A percentile compares a stretch with the other conserved stretches of the same genome.
Conservation (phyloP, 2,797 vertebrate genomes). For the Podarcis lilfordi region DNA sequence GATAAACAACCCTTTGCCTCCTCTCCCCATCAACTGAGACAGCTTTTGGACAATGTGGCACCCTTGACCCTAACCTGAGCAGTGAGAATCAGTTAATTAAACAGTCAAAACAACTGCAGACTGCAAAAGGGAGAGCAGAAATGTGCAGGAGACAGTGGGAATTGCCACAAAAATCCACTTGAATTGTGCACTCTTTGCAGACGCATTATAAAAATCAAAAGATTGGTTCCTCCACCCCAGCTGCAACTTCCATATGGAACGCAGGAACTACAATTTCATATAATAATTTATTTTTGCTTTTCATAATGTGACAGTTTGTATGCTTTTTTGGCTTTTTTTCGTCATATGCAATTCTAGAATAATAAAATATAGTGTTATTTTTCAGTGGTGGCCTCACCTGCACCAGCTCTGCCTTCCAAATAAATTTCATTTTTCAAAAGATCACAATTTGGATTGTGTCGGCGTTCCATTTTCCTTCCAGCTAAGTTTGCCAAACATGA, state of each 20-base stretch:
- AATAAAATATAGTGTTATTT: slow-evolving; percentile 64
- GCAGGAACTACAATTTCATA: slow-evolving; percentile 55
- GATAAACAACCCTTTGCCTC: slow-evolving; percentile 66
- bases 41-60: slow-evolving; percentile 55
- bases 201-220: slow-evolving; percentile 48
- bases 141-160: neutral
- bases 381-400: slow-evolving; percentile 59
- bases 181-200: slow-evolving; percentile 56
- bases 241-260: slow-evolving; percentile 24
- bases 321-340: slow-evolving; percentile 53
- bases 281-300: slow-evolving; percentile 66
- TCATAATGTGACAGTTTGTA: slow-evolving; percentile 59
- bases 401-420: slow-evolving; percentile 30
- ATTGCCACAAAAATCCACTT: slow-evolving; percentile 51
- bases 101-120: slow-evolving; percentile 71
- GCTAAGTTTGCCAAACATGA: rapidly evolving
- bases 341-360: slow-evolving; percentile 59
- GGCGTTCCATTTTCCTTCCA: slow-evolving; percentile 46
- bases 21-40: slow-evolving; percentile 63
- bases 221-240: slow-evolving; percentile 43
- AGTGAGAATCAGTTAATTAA: slow-evolving; percentile 70
- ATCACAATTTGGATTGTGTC: slow-evolving; percentile 53
- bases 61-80: slow-evolving; percentile 52
- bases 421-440: slow-evolving; percentile 58
- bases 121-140: slow-evolving; percentile 33